These are phyloP conservation scores for Australoheros scitulus DNA, from an alignment of 2,113 vertebrate species.

Conservation along the genomic window DNA sequence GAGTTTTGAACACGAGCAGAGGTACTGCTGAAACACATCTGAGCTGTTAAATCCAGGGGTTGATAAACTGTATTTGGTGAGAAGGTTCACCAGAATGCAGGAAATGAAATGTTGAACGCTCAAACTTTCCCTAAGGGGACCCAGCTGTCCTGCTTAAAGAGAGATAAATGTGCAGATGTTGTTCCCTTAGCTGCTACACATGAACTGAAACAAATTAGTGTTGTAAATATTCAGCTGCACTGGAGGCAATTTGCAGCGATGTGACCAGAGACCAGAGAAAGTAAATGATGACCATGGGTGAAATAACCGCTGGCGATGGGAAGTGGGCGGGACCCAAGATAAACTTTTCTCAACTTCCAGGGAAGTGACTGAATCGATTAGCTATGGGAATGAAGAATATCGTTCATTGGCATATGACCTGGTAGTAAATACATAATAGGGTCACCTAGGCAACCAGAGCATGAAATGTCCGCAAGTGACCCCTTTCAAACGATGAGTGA, in stretches of 20 bases:
- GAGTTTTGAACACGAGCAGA: no score
- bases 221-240: background rate
- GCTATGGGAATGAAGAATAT: background rate
- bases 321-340: no score
- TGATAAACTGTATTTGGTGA: no score
- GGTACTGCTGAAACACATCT: no score
- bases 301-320: no score
- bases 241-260: no score
- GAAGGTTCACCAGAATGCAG: background rate
- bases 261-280: no score
- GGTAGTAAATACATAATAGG: background rate
- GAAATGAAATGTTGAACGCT: background rate
- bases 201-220: background rate
- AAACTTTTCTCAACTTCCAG: background rate
- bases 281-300: no score
- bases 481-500: no score
- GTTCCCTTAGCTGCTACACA: background rate
- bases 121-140: background rate
- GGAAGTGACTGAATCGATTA: background rate
- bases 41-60: no score
- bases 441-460: background rate
- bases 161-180: background rate
- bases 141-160: background rate
- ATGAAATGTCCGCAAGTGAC: no score
- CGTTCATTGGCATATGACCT: background rate